These are phyloP conservation scores for Thera obeliscata DNA, from an alignment of 2,888 invertebrate species.

Conservation along the genomic window DNA sequence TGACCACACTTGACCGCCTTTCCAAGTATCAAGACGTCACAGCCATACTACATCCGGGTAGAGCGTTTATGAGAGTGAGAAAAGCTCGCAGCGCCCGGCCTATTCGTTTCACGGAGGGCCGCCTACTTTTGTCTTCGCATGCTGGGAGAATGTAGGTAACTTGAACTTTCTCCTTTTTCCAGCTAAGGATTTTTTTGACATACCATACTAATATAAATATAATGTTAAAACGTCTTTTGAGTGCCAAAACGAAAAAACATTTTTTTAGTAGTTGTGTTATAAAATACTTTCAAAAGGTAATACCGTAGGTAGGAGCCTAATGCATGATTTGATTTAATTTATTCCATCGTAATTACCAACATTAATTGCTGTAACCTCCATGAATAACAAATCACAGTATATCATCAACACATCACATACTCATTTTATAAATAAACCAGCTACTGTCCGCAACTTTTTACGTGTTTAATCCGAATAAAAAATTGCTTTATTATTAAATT, in stretches of 20 bases:
- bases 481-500: too few species aligned
- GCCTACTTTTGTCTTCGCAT: constrained; percentile 72
- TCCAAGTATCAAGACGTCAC: constrained; percentile 54
- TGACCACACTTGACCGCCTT: constrained; percentile 30
- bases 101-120: constrained; percentile 76
- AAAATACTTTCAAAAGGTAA: too few species aligned
- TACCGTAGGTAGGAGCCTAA: background rate
- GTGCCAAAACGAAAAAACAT: too few species aligned
- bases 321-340: constrained; percentile 8
- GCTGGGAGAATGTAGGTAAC: constrained; percentile 41
- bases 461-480: too few species aligned
- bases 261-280: too few species aligned
- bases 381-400: constrained; percentile 26
- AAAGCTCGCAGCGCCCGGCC: constrained; percentile 79
- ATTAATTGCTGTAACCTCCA: constrained; percentile 21
- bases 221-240: too few species aligned
- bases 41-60: constrained; percentile 56
- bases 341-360: constrained; percentile 36
- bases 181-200: too few species aligned
- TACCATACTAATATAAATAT: too few species aligned
- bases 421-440: constrained; percentile 13
- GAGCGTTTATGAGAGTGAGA: constrained; percentile 82
- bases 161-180: constrained; percentile 35
- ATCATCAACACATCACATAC: constrained; percentile 26
- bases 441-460: background rate